These are phyloP conservation scores for Noctilio leporinus DNA, from an alignment of 2,113 vertebrate species.

Conservation along the genomic window DNA sequence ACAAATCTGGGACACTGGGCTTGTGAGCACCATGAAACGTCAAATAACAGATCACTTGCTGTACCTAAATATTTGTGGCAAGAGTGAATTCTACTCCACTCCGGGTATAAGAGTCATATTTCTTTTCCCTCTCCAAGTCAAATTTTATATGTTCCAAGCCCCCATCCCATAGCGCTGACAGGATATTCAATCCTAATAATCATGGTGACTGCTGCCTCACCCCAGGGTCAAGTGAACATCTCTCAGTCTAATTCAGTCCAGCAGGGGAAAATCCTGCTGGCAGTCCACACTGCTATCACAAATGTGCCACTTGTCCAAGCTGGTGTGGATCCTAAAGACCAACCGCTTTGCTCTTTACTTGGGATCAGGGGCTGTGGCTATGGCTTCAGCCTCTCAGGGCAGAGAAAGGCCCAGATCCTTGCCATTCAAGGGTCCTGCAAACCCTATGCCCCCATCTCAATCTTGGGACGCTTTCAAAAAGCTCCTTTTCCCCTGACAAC, in stretches of 20 bases:
- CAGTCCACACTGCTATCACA: not conserved
- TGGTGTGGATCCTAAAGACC: not conserved
- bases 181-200: not conserved
- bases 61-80: constrained; percentile 42
- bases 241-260: not conserved
- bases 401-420: not conserved
- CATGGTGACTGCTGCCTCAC: not conserved
- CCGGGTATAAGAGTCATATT: constrained; percentile 23
- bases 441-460: not conserved
- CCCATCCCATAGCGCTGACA: not conserved
- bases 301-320: not conserved
- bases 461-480: not conserved
- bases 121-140: constrained; percentile 53
- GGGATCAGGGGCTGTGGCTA: not conserved
- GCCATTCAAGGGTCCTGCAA: not conserved
- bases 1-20: not conserved
- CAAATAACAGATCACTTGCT: constrained; percentile 13
- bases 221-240: not conserved
- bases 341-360: not conserved
- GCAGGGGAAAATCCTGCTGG: not conserved
- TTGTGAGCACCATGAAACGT: not conserved
- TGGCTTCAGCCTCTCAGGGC: not conserved
- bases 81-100: not conserved
- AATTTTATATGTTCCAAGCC: constrained; percentile 2
- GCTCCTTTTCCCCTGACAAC: not conserved